Conservation (phyloP, 2,888 invertebrate species). For the Morpho achilles region DNA sequence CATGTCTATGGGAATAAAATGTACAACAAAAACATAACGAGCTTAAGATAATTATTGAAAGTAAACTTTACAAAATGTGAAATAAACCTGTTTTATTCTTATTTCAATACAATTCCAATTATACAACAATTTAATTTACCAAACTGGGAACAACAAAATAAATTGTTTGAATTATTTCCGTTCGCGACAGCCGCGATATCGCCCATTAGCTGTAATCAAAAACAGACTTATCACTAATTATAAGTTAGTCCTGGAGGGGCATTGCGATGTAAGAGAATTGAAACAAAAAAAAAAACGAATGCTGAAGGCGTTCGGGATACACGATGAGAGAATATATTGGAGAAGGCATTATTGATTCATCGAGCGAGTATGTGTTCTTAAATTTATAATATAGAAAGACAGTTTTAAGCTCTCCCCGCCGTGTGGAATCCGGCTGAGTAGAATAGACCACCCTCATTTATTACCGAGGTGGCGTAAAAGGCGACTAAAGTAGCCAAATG, state of each 20-base stretch:
- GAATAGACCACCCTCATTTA: too few species aligned
- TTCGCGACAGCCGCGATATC: slow-evolving; percentile 39
- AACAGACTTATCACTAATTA: slow-evolving; percentile 67
- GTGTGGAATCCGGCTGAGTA: too few species aligned
- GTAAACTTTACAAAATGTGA: too few species aligned
- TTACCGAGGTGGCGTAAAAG: too few species aligned
- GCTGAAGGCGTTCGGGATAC: slow-evolving; percentile 17
- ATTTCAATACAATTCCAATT: not conserved
- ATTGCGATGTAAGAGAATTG: slow-evolving; percentile 62
- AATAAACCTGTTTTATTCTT: too few species aligned
- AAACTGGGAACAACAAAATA: slow-evolving; percentile 15
- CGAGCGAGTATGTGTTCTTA: not conserved
- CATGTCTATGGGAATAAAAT: too few species aligned
- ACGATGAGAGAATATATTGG: slow-evolving; percentile 26
- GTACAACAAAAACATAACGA: too few species aligned
- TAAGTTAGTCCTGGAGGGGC: slow-evolving; percentile 33
- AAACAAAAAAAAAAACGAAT: slow-evolving; percentile 53
- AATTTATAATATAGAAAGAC: too few species aligned
- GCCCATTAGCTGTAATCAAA: slow-evolving; percentile 58
- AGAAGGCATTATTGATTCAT: not conserved
- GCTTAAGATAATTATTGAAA: too few species aligned
- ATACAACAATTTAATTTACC: slow-evolving; percentile 1
- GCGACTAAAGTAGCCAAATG: too few species aligned
- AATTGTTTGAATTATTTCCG: slow-evolving; percentile 34
- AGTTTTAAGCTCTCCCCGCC: too few species aligned